phyloP scores from a whole-genome alignment of 2,888 invertebrate genomes.

The Saturnia pavonia region DNA sequence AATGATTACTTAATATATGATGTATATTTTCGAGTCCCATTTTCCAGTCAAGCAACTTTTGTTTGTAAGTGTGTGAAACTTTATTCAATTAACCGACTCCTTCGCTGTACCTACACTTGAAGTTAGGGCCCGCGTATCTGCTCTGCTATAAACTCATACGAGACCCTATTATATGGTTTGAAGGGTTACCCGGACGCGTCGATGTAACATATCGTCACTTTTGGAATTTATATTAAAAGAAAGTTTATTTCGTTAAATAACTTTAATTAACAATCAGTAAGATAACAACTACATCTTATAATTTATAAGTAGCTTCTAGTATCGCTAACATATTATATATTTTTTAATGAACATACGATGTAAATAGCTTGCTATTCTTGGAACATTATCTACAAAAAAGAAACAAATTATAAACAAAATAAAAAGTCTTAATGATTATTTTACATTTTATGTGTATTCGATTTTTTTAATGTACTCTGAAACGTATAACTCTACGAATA shows the following conservation, averaged over 20 bases:
- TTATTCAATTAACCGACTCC: constrained; percentile 43
- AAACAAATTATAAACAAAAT: neutral
- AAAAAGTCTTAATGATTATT: neutral
- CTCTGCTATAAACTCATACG: constrained; percentile 35
- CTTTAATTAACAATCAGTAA: neutral
- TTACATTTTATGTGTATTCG: too few relatives aligned
- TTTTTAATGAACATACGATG: too few relatives aligned
- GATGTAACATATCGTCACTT: constrained; percentile 28
- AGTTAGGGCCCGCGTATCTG: constrained; percentile 29
- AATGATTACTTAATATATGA: constrained; percentile 10
- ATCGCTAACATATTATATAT: too few relatives aligned
- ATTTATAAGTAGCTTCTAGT: neutral
- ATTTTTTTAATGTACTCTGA: too few relatives aligned
- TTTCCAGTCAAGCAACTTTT: constrained; percentile 18
- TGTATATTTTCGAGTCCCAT: constrained; percentile 12
- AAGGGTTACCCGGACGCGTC: constrained; percentile 28
- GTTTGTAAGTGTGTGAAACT: constrained; percentile 37
- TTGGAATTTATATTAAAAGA: neutral
- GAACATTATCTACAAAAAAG: neutral
- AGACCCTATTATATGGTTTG: constrained; percentile 40
- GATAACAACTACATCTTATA: neutral
- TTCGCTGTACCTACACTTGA: constrained; percentile 36
- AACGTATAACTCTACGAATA: too few relatives aligned
- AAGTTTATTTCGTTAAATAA: neutral
- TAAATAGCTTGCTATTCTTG: too few relatives aligned